A percentile compares a stretch with the other conserved stretches of the same genome.
Evolutionary conservation across 2,113 vertebrate species (phyloP).

Genomic region (Cyphomyrus discorhynchus): DNA sequence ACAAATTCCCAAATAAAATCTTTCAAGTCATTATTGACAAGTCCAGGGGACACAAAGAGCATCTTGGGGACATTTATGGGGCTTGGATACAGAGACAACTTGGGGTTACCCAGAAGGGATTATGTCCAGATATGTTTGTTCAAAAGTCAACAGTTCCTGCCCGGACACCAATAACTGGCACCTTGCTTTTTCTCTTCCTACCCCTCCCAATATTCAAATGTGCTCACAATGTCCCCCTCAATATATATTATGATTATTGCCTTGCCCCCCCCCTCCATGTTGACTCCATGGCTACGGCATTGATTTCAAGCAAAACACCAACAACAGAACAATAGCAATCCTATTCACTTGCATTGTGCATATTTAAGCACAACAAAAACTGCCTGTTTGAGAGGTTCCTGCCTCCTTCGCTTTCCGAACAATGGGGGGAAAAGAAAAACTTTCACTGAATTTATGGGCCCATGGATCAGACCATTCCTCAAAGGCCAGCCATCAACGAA

Average conservation of each 20-base stretch:
- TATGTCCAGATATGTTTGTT: background rate
- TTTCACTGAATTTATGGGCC: background rate
- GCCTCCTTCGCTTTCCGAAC: background rate
- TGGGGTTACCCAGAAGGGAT: background rate
- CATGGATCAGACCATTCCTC: background rate
- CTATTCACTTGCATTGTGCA: background rate
- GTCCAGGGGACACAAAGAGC: background rate
- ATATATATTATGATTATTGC: too few relatives aligned
- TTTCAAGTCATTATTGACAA: background rate
- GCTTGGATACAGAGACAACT: background rate
- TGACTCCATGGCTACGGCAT: too few relatives aligned
- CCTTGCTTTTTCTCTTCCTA: background rate
- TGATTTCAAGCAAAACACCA: background rate
- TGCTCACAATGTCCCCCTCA: too few relatives aligned
- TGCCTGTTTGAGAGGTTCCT: background rate
- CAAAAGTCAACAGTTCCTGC: background rate
- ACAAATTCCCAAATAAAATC: background rate
- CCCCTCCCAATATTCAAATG: too few relatives aligned
- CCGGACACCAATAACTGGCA: background rate
- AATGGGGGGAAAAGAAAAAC: background rate
- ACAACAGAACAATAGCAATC: background rate
- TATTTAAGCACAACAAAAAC: background rate
- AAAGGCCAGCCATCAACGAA: constrained; percentile 7
- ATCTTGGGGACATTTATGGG: background rate
- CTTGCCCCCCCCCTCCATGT: too few relatives aligned